Evolutionary conservation across 2,888 invertebrate genomes (phyloP).

Genomic region (Macrostomum cliftonense): DNA sequence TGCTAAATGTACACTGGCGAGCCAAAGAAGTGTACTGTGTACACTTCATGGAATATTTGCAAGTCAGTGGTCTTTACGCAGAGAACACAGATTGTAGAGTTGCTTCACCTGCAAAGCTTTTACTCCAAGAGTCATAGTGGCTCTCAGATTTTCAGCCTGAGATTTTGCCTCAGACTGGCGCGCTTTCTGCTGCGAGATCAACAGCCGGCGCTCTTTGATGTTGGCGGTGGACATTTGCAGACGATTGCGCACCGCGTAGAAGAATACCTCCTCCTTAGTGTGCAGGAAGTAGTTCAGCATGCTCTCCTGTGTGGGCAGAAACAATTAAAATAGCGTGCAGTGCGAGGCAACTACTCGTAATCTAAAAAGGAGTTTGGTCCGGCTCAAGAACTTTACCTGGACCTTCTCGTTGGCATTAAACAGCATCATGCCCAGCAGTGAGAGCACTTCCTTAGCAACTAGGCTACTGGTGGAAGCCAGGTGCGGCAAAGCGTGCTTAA

Average conservation of each 20-base stretch:
- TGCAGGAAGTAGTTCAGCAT: slow-evolving; percentile 33
- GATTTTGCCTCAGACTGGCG: slow-evolving; percentile 26
- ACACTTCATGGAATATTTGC: no score
- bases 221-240: slow-evolving; percentile 34
- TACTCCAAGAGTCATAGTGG: slow-evolving; percentile 26
- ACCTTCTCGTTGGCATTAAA: slow-evolving; percentile 20
- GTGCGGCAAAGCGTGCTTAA: slow-evolving; percentile 20
- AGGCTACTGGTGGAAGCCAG: slow-evolving; percentile 17
- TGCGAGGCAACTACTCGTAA: no score
- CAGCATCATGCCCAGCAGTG: slow-evolving; percentile 19
- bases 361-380: no score
- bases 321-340: no score
- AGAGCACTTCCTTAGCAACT: slow-evolving; percentile 19
- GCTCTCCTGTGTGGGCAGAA: no score
- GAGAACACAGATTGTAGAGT: no score
- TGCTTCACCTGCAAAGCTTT: slow-evolving; percentile 25
- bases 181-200: slow-evolving; percentile 31
- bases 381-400: no score
- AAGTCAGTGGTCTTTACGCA: no score
- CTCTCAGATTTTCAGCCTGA: slow-evolving; percentile 25
- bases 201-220: slow-evolving; percentile 34
- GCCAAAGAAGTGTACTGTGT: no score
- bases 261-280: slow-evolving; percentile 35
- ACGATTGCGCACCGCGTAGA: slow-evolving; percentile 32
- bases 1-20: no score